Conservation (phyloP, 1,140 invertebrate genomes). For the Thaumatotibia leucotreta region DNA sequence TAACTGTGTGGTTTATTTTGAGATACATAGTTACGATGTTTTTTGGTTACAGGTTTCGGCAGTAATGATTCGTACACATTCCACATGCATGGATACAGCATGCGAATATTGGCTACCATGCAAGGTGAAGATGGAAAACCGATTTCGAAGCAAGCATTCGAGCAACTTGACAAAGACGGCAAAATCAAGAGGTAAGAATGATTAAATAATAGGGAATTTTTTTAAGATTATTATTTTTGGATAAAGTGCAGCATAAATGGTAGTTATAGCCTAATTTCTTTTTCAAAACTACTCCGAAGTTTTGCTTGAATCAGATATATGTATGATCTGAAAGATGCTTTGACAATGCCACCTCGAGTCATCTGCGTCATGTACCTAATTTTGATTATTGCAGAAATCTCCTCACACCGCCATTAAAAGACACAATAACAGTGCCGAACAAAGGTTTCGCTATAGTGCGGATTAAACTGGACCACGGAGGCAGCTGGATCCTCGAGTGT, state of each 20-base stretch:
- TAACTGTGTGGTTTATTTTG: too few relatives aligned
- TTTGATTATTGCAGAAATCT: constrained; percentile 52
- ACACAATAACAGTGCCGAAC: constrained; percentile 77
- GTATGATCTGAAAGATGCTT: too few relatives aligned
- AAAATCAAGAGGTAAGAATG: constrained; percentile 54
- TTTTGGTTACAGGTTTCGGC: constrained; percentile 48
- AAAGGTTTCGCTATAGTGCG: constrained; percentile 77
- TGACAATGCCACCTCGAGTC: too few relatives aligned
- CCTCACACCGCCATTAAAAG: constrained; percentile 71
- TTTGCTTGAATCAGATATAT: too few relatives aligned
- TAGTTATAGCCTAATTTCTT: too few relatives aligned
- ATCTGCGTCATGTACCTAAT: too few relatives aligned
- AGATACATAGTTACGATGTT: too few relatives aligned
- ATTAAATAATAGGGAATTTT: too few relatives aligned
- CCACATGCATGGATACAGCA: constrained; percentile 65
- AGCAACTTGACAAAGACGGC: constrained; percentile 40
- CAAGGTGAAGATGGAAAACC: constrained; percentile 41
- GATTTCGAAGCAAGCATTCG: constrained; percentile 47
- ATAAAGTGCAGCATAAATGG: too few relatives aligned
- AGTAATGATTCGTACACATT: constrained; percentile 70
- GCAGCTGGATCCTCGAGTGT: constrained; percentile 73
- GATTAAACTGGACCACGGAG: constrained; percentile 72
- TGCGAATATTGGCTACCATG: constrained; percentile 63
- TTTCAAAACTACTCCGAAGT: too few relatives aligned
- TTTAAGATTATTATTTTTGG: too few relatives aligned